These are phyloP conservation scores for Leucophora obtusa DNA, from an alignment of 2,888 invertebrate genomes.

Conservation along the genomic window DNA sequence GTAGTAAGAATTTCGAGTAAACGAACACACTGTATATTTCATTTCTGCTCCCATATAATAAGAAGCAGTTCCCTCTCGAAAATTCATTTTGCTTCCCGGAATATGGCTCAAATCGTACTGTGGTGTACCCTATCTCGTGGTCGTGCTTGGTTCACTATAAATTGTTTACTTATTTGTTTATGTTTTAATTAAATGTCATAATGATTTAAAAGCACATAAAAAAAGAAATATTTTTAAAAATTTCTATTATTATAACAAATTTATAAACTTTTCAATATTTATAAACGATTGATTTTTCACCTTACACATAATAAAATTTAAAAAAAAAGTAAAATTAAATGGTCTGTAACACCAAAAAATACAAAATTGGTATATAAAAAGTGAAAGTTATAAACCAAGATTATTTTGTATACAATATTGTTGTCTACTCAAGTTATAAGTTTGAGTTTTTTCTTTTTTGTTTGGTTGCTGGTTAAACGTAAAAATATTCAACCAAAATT, in stretches of 20 bases:
- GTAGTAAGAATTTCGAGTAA: too few relatives aligned
- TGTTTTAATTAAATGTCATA: not conserved
- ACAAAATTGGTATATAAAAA: not conserved
- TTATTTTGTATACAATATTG: not conserved
- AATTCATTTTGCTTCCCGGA: too few relatives aligned
- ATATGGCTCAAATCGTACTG: too few relatives aligned
- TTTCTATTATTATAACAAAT: not conserved
- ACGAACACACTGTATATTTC: too few relatives aligned
- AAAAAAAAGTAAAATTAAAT: not conserved
- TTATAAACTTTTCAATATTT: not conserved
- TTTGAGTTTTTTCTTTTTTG: not conserved
- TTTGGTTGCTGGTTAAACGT: not conserved
- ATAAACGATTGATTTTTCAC: constrained; percentile 1
- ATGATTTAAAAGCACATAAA: not conserved
- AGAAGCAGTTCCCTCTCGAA: too few relatives aligned
- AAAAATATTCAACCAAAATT: not conserved
- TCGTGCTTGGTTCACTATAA: too few relatives aligned
- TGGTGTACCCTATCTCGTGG: too few relatives aligned
- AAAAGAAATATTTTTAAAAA: not conserved
- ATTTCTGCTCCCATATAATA: too few relatives aligned
- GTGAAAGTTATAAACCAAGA: constrained; percentile 1
- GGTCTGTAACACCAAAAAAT: not conserved
- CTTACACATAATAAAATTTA: not conserved
- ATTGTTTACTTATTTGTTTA: not conserved
- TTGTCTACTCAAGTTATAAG: not conserved